Evolutionary conservation across 2,113 vertebrate species (phyloP), one percentile per base, ranked within the genome.

Genomic region (Muscicapa adusta): DNA sequence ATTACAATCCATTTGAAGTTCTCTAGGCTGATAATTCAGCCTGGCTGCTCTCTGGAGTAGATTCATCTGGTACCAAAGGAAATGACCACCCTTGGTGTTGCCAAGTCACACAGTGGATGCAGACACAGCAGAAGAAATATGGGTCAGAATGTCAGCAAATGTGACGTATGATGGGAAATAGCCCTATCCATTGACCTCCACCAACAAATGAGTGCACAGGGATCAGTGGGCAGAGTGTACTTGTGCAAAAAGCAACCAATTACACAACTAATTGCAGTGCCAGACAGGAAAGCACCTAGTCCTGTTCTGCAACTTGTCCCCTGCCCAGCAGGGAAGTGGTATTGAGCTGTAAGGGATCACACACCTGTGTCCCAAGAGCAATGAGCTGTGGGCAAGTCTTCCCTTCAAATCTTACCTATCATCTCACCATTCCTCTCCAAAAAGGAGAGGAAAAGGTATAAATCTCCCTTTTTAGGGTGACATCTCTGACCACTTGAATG

Each of bases 231-330:
- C 16, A 48, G 48, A 58, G 43, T 2, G 28, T 51, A 65, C 18
- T 42, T 73, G 36, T 85, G 76, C 45, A 89, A 92, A 89, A 45
- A 93, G 81, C 34, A 67, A 85, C 89, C 72, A 66, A 85, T 96
- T 80, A 77, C 63, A 73, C 89, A 79, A 58, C 29, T 58, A 70
- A 83, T 63, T 83, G 50, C 43, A 88, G 47, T 40, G 45, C 47
- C 75, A 94, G 84, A 38, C 28, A 70, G 74, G 68, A 53, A 48
- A 76, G 70, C 61, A 50, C 40, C 61, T 29, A 61, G 38, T 92
- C 73, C 45, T 81, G 57, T 82, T 92, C 80, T 54, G 45, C 62
- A 76, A 19, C 73, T 76, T 75, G 31, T 78, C 28, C 70, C 29
- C 34, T 70, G 54, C 26, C 38, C 70, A 68, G 31, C 2, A 1